Evolutionary conservation across 2,888 invertebrate species (phyloP), one percentile per base, ranked within the genome.

Genomic region (Lithophane leautieri): DNA sequence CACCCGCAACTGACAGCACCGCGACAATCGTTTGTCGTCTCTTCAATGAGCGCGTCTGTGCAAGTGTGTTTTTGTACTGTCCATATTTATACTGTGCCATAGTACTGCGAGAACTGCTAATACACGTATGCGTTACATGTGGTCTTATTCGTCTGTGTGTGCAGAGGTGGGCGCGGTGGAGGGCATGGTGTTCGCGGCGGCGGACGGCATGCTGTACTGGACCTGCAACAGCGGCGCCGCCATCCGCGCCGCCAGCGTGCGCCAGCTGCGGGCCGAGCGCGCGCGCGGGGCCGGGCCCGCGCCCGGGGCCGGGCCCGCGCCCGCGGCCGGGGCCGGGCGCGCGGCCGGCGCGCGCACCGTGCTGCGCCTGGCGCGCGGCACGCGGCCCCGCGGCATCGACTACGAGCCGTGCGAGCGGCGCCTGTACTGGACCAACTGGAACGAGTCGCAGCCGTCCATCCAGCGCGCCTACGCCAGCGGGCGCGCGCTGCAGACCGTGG

Each of bases 351-450:
- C 90, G 66, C 84, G 86, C 76, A 81, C 81, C 60, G 97, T 98
- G 70, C 94, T 98, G 63, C 97, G 97, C 82, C 95, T 99, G 85
- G 96, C 97, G 78, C 90, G 96, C 9, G 97, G 97, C 79, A 98
- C 98, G 92, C 98, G 98, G 86, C 98, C 98, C 0, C 96, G 99
- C 52, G 99, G 98, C 61, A 98, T 99, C 84, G 98, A 98, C 42
- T 97, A 98, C 44, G 98, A 99, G 92, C 98, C 98, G 70, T 99
- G 99, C 93, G 97, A 97, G 85, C 94, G 85, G 88, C 97, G 97
- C 25, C 94, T 98, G 68, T 99, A 98, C 95, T 99, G 99, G 98
- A 98, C 98, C 14, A 98, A 99, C 95, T 99, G 99, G 99, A 98
- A 98, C 95, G 97, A 97, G 79, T 97, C 98, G 73, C 97, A 97